Evolutionary conservation across 2,888 invertebrate species (phyloP), one percentile per base, ranked within the genome.

Genomic region (Caradrina kadenii): DNA sequence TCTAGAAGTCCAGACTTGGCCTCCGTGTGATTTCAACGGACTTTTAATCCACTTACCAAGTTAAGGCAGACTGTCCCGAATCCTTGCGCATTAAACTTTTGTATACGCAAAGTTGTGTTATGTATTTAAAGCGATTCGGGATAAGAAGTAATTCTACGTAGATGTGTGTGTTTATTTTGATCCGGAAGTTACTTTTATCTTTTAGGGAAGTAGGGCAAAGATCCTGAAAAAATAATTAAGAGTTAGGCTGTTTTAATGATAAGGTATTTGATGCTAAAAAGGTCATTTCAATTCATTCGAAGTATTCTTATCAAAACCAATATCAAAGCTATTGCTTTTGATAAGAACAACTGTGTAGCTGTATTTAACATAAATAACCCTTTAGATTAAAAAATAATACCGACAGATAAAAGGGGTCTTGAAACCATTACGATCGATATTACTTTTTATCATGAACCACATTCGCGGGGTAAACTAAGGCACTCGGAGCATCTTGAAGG

Each of bases 11-110:
- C 69, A 79, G 75, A 64, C 64, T 55, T 54, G 49, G 52, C 69
- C 60, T 31, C 22, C 13, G 68, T 68, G 55, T 62, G 66, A 64
- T 73, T 76, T 58, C 55, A 59, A n/a, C 68, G 64, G 74, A 73
- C 74, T 82, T 82, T 82, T 76, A 79, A 80, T 82, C 76, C 61
- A 69, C 73, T 80, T 82, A 79, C 49, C 19, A 63, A 79, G 54
- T 82, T 82, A 31, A 45, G 62, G 49, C 53, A 63, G 64, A 50
- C 61, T 69, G 70, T 53, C 65, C 70, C 65, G 48, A 76, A 72
- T 80, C 63, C 64, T 69, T 63, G 63, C 13, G 48, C 45, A 26
- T 56, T 21, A 73, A 73, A 71, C 59, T 78, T 79, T 64, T 49
- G 49, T 55, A 65, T 60, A 55, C 63, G 63, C 31, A 68, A 78